Evolutionary conservation across 2,888 invertebrate species (phyloP), one percentile per base, ranked within the genome.

Genomic region (Agapostemon virescens): DNA sequence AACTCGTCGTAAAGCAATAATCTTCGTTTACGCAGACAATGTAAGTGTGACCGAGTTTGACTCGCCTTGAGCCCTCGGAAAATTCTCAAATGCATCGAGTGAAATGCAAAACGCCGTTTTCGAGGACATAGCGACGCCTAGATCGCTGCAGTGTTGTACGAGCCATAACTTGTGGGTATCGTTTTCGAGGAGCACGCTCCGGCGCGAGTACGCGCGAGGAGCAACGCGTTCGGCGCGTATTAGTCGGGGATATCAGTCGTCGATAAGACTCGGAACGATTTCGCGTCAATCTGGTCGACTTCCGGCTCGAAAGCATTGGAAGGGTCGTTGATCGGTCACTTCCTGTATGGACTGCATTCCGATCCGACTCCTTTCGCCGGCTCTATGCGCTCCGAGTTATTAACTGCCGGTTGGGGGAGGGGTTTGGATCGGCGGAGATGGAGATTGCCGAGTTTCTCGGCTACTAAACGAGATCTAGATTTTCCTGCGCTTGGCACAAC

Each of bases 341-440:
- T 87, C 87, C 87, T 86, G 87, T 71, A 87, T 72, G 55, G 82
- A 87, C 87, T 74, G 83, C 87, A 87, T 87, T 87, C 87, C 87
- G 74, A 85, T 81, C 84, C 78, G 79, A 77, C 83, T 84, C 87
- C 87, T 86, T 86, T 86, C 86, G 86, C 86, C 81, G 67, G 76
- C 72, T 86, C 71, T 77, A 81, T 74, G 69, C 82, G 78, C 77
- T 72, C 64, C 75, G 83, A 84, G 86, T 87, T 87, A 87, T 87
- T 87, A 87, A 82, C 87, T 61, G 73, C 69, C 49, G 49, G 49
- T 67, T 26, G 64, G 70, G 75, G 75, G 64, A 66, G 64, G 71
- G 69, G 38, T 15, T 38, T 45, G 58, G 77, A 64, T 66, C 73
- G 58, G 77, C 67, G n/a, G 63, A 77, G 71, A 85, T 76, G 68